Evolutionary conservation across 2,888 invertebrate species (phyloP).

Genomic region (Torymus auratus): DNA sequence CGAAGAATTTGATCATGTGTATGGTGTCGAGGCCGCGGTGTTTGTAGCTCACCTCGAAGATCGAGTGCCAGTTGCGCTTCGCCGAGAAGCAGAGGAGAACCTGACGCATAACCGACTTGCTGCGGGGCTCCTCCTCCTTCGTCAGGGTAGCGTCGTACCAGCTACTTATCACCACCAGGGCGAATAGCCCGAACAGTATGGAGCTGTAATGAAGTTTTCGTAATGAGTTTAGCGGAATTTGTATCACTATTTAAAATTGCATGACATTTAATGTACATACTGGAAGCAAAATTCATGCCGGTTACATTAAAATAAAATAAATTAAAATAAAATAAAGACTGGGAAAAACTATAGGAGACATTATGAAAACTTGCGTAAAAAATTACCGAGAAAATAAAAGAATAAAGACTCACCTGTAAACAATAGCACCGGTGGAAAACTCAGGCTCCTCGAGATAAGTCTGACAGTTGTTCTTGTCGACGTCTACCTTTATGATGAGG

Average conservation of each 20-base stretch:
- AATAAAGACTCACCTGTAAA: conserved; percentile 63
- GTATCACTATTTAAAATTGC: no score
- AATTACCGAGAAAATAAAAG: not conserved
- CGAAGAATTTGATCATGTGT: conserved; percentile 64
- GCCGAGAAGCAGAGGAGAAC: conserved; percentile 68
- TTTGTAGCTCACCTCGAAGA: conserved; percentile 60
- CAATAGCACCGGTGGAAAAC: conserved; percentile 59
- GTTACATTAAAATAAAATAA: no score
- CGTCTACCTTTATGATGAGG: conserved; percentile 59
- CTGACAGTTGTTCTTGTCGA: conserved; percentile 64
- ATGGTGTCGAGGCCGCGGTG: conserved; percentile 68
- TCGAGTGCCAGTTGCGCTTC: conserved; percentile 63
- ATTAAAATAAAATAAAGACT: no score
- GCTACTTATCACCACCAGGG: conserved; percentile 35
- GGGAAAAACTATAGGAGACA: no score
- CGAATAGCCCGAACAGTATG: conserved; percentile 16
- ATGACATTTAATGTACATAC: no score
- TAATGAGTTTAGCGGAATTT: not conserved
- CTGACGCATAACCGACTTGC: conserved; percentile 43
- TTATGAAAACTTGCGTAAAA: no score
- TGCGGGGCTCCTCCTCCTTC: conserved; percentile 29
- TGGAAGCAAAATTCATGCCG: no score
- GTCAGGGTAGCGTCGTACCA: conserved; percentile 48
- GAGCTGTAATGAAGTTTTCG: not conserved
- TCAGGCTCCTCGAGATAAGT: conserved; percentile 60